Conservation (phyloP, 2,797 vertebrate species). For the Pyrrhura leucotis region DNA sequence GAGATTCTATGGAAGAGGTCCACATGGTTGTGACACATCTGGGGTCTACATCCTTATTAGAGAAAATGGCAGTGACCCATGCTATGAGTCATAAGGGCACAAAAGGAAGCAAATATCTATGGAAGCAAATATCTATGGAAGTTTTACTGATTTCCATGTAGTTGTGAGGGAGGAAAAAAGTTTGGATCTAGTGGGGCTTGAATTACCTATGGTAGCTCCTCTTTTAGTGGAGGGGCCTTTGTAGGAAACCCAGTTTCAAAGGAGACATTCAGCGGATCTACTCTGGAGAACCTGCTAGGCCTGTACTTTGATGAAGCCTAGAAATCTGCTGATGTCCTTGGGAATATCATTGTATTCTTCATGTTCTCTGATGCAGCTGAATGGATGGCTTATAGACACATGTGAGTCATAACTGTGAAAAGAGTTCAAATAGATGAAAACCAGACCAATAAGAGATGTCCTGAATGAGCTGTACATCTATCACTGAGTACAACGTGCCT, state of each 20-base stretch:
- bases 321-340: background rate
- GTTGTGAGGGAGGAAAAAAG: background rate
- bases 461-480: background rate
- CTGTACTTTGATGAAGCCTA: background rate
- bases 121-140: background rate
- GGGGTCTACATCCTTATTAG: background rate
- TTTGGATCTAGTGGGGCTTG: background rate
- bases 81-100: background rate
- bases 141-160: background rate
- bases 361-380: background rate
- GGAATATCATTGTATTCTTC: background rate
- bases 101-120: background rate
- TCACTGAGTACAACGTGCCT: rapidly evolving
- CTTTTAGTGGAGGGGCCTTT: background rate
- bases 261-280: background rate
- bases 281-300: background rate
- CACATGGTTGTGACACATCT: background rate
- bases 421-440: background rate
- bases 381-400: background rate
- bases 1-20: background rate
- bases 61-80: background rate
- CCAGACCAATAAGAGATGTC: background rate
- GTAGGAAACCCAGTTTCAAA: background rate
- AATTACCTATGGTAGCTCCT: background rate
- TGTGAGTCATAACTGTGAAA: background rate